Evolutionary conservation across 2,888 invertebrate species (phyloP).

Genomic region (Plemyria rubiginata): DNA sequence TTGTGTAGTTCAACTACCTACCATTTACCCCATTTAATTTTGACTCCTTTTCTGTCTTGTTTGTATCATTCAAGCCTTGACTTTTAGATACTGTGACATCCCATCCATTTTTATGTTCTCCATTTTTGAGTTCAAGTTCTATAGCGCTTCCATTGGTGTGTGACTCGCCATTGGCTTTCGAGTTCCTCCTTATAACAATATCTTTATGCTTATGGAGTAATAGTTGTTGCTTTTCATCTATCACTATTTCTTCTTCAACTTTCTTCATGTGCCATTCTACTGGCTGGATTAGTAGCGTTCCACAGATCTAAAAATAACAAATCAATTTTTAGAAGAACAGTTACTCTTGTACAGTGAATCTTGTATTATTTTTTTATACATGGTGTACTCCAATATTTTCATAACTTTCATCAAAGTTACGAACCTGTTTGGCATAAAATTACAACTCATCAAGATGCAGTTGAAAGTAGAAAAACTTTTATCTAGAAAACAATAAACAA

Average conservation of each 20-base stretch:
- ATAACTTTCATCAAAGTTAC: no score
- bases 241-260: constrained; percentile 65
- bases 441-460: no score
- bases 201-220: constrained; percentile 64
- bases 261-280: constrained; percentile 83
- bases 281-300: constrained; percentile 85
- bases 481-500: no score
- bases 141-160: constrained; percentile 46
- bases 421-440: no score
- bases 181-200: constrained; percentile 59
- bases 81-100: constrained; percentile 53
- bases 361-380: no score
- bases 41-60: constrained; percentile 43
- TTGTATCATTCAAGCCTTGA: constrained; percentile 52
- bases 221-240: constrained; percentile 69
- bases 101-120: constrained; percentile 42
- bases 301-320: constrained; percentile 77
- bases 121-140: constrained; percentile 45
- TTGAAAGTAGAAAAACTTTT: no score
- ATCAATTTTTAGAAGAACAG: no score
- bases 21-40: constrained; percentile 52
- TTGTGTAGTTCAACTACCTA: constrained; percentile 38
- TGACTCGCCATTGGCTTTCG: constrained; percentile 51
- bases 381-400: no score
- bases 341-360: no score